A percentile compares a stretch with the other conserved stretches of the same genome.
These are phyloP conservation scores for Eucidaris tribuloides DNA, from an alignment of 35 echinoderm and acorn worm species.

Conservation along the genomic window DNA sequence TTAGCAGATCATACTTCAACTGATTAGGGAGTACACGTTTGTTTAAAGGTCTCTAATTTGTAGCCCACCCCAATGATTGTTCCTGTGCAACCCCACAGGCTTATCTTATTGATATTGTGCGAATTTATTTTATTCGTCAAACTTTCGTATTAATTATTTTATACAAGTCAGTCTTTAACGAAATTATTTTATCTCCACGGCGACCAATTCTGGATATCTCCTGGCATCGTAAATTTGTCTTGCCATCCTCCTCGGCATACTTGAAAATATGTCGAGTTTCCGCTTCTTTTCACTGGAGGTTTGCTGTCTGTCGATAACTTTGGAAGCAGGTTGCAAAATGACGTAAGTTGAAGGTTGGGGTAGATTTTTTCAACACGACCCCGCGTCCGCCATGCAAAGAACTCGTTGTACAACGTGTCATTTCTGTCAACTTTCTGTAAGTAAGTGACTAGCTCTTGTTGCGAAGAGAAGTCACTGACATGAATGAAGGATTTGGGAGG, in stretches of 20 bases:
- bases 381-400: constrained; percentile 55
- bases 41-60: too few species aligned
- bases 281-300: constrained; percentile 20
- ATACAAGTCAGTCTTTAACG: too few species aligned
- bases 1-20: too few species aligned
- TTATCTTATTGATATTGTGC: too few species aligned
- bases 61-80: too few species aligned
- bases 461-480: constrained; percentile 65
- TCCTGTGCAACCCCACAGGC: too few species aligned
- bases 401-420: constrained; percentile 79
- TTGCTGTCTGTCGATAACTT: constrained; percentile 52
- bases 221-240: constrained; percentile 30
- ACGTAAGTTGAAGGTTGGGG: constrained; percentile 40
- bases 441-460: constrained; percentile 62
- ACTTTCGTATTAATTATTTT: too few species aligned
- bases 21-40: too few species aligned
- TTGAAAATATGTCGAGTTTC: constrained; percentile 51
- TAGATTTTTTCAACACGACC: constrained; percentile 61
- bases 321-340: constrained; percentile 66
- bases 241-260: constrained; percentile 39
- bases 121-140: too few species aligned
- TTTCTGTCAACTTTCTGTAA: constrained; percentile 67
- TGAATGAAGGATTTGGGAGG: constrained; percentile 93
- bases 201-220: constrained; percentile 50
- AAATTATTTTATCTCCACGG: constrained; percentile 78